A percentile compares a stretch with the other conserved stretches of the same genome.
phyloP scores from a whole-genome alignment of 2,113 vertebrate genomes.

The Onychostruthus taczanowskii region DNA sequence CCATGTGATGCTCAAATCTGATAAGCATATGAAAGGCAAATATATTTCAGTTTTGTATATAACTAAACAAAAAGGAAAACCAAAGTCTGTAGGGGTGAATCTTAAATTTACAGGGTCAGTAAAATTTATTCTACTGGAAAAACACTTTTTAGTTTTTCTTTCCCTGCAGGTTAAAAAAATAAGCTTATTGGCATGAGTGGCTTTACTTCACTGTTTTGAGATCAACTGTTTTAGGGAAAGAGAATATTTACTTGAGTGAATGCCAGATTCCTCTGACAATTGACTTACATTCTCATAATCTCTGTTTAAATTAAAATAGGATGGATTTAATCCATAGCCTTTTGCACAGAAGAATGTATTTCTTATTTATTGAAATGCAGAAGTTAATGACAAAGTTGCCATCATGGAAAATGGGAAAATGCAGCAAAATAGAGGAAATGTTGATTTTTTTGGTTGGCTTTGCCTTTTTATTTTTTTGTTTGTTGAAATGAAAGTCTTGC shows the following conservation, averaged over 20 bases:
- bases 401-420: not conserved
- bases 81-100: not conserved
- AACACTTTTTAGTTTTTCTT: not conserved
- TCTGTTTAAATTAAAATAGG: not conserved
- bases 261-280: not conserved
- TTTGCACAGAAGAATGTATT: not conserved
- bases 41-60: not conserved
- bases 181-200: not conserved
- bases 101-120: not conserved
- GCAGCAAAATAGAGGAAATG: not conserved
- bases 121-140: not conserved
- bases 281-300: conserved; percentile 16
- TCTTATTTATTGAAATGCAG: not conserved
- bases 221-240: conserved; percentile 11
- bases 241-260: not conserved
- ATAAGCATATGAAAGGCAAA: not conserved
- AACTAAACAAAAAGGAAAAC: not conserved
- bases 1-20: not conserved
- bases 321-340: not conserved
- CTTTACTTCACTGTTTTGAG: not conserved
- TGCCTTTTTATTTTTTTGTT: not conserved
- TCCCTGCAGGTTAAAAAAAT: not conserved
- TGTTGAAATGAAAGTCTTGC: conserved; percentile 37
- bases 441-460: not conserved
- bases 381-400: not conserved